phyloP scores from a whole-genome alignment of 2,888 invertebrate species.

The Linyphia triangularis region DNA sequence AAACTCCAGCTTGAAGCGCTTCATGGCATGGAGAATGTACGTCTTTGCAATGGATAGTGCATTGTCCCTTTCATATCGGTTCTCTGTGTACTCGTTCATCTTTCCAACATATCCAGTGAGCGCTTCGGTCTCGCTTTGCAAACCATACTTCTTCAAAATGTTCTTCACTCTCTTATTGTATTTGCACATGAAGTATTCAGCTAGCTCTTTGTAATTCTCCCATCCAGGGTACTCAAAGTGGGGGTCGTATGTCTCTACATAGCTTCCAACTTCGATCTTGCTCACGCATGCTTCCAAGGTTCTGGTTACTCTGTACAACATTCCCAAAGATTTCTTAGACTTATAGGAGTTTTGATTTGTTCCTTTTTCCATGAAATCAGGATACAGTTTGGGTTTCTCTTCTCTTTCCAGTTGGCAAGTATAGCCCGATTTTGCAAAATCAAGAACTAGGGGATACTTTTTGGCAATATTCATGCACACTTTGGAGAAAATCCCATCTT shows the following conservation, averaged over 20 bases:
- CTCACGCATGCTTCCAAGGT: conserved; percentile 67
- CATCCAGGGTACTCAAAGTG: conserved; percentile 63
- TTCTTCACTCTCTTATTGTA: conserved; percentile 63
- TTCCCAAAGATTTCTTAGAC: conserved; percentile 75
- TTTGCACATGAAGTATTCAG: conserved; percentile 24
- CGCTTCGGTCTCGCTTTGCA: conserved; percentile 65
- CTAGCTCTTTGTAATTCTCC: conserved; percentile 61
- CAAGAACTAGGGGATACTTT: conserved; percentile 75
- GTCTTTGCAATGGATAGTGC: conserved; percentile 40
- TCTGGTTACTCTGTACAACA: conserved; percentile 72
- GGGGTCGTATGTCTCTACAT: conserved; percentile 13
- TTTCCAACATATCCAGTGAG: conserved; percentile 63
- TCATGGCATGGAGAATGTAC: conserved; percentile 50
- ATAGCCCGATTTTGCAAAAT: conserved; percentile 77
- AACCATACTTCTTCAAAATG: conserved; percentile 72
- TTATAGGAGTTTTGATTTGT: conserved; percentile 72
- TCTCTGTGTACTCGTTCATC: conserved; percentile 38
- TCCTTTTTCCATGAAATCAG: conserved; percentile 77
- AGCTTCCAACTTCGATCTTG: conserved; percentile 21
- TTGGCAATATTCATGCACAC: conserved; percentile 69
- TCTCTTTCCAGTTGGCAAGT: conserved; percentile 51
- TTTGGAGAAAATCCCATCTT: conserved; percentile 73
- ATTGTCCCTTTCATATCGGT: conserved; percentile 65
- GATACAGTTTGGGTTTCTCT: conserved; percentile 73
- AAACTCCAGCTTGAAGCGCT: conserved; percentile 34